A percentile compares a stretch with the other conserved stretches of the same genome.
Conservation (phyloP, 2,113 vertebrate species). For the Phyllopteryx taeniolatus region DNA sequence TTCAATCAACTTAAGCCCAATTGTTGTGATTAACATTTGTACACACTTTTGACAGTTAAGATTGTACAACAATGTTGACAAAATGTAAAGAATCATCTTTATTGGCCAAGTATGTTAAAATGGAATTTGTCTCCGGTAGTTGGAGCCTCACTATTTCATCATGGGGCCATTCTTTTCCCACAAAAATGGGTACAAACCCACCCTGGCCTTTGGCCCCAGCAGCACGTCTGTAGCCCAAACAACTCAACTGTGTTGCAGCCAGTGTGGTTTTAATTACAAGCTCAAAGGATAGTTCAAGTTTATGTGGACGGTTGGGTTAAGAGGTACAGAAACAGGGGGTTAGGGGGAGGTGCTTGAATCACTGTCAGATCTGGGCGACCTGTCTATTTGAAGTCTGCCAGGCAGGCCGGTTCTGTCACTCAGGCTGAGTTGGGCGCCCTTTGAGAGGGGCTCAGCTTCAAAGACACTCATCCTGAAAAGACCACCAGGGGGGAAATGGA, state of each 20-base stretch:
- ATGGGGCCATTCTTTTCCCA: conserved; percentile 31
- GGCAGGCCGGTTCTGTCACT: conserved; percentile 54
- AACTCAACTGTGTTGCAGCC: conserved; percentile 54
- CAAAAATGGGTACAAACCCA: conserved; percentile 33
- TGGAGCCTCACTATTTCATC: conserved; percentile 14
- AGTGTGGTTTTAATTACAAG: conserved; percentile 64
- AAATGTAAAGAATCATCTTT: too few relatives aligned
- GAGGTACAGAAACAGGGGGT: conserved; percentile 20
- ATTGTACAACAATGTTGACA: too few relatives aligned
- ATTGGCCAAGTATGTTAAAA: background rate
- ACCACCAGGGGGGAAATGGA: conserved; percentile 62
- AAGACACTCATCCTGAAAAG: conserved; percentile 64
- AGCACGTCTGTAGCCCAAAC: conserved; percentile 63
- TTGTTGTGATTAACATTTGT: too few relatives aligned
- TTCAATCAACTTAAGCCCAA: too few relatives aligned
- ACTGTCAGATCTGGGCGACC: conserved; percentile 38
- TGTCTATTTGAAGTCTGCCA: conserved; percentile 65
- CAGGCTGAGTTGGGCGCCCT: conserved; percentile 34
- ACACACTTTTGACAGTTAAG: too few relatives aligned
- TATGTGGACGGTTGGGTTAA: conserved; percentile 36
- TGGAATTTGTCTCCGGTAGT: background rate
- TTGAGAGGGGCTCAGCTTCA: conserved; percentile 59
- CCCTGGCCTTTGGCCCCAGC: conserved; percentile 56
- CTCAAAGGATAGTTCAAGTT: conserved; percentile 46
- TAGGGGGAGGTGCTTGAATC: conserved; percentile 23